A percentile compares a stretch with the other conserved stretches of the same genome.
These are phyloP conservation scores for Suillia variegata DNA, from an alignment of 2,888 invertebrate species.

Conservation along the genomic window DNA sequence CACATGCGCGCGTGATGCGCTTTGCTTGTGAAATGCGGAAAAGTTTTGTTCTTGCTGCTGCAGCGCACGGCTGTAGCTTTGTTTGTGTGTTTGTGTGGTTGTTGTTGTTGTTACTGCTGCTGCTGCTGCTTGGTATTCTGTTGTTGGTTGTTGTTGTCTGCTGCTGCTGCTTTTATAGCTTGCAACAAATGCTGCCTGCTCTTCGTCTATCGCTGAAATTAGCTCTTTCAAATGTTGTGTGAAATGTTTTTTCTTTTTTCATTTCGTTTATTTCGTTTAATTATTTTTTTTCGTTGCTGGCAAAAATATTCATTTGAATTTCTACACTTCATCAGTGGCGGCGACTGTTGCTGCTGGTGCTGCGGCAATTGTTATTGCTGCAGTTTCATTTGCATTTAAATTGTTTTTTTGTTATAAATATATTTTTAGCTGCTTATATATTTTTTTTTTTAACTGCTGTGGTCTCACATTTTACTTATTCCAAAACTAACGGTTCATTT, in stretches of 20 bases:
- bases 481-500: not conserved
- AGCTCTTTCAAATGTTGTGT: constrained; percentile 1
- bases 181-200: not conserved
- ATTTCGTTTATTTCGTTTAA: too few relatives aligned
- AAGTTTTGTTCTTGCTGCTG: not conserved
- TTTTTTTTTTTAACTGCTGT: not conserved
- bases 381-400: constrained; percentile 47
- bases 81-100: not conserved
- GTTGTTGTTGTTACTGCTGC: not conserved
- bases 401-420: constrained; percentile 34
- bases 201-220: not conserved
- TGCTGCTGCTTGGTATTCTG: too few relatives aligned
- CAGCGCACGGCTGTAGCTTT: not conserved
- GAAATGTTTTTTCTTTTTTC: too few relatives aligned
- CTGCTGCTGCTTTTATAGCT: not conserved
- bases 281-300: too few relatives aligned
- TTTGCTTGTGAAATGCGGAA: constrained; percentile 3
- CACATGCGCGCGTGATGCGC: not conserved
- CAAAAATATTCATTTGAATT: not conserved
- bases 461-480: not conserved
- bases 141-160: too few relatives aligned
- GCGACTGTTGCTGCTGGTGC: not conserved
- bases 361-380: constrained; percentile 13
- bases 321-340: not conserved
- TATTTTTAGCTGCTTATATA: not conserved